Conservation (phyloP, 2,797 vertebrate species). For the Acanthurus tractus region DNA sequence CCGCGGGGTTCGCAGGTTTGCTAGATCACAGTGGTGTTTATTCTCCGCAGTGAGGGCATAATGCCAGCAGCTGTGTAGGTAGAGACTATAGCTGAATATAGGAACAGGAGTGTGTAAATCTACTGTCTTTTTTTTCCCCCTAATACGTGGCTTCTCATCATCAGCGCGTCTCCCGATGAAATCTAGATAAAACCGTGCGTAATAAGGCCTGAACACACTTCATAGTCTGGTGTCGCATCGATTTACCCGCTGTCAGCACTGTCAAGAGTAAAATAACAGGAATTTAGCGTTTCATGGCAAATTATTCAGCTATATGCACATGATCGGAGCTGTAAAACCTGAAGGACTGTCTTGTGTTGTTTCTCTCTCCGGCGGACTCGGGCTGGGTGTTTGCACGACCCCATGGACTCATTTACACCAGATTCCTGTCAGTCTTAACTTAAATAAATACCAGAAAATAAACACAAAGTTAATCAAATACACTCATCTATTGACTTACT, state of each 20-base stretch:
- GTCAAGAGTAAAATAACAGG: not conserved
- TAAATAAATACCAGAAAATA: not conserved
- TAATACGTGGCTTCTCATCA: constrained; percentile 27
- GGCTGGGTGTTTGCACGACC: constrained; percentile 26
- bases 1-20: constrained; percentile 22
- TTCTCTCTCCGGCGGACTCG: constrained; percentile 10
- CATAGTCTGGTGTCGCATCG: not conserved
- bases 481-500: not conserved
- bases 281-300: not conserved
- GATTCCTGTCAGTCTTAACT: not conserved
- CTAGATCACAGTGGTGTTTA: constrained; percentile 55
- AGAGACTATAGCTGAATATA: constrained; percentile 7
- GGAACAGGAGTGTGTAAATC: constrained; percentile 5
- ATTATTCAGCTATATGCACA: not conserved
- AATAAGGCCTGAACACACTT: constrained; percentile 36
- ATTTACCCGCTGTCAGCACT: constrained; percentile 10
- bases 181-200: constrained; percentile 45
- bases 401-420: constrained; percentile 33
- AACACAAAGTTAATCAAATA: constrained; percentile 10
- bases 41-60: constrained; percentile 69
- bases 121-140: constrained; percentile 24
- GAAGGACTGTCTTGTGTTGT: constrained; percentile 19
- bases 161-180: constrained; percentile 21
- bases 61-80: constrained; percentile 55
- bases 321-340: constrained; percentile 2